These are phyloP conservation scores for Melanostoma mellinum DNA, from an alignment of 2,888 invertebrate genomes.

Conservation along the genomic window DNA sequence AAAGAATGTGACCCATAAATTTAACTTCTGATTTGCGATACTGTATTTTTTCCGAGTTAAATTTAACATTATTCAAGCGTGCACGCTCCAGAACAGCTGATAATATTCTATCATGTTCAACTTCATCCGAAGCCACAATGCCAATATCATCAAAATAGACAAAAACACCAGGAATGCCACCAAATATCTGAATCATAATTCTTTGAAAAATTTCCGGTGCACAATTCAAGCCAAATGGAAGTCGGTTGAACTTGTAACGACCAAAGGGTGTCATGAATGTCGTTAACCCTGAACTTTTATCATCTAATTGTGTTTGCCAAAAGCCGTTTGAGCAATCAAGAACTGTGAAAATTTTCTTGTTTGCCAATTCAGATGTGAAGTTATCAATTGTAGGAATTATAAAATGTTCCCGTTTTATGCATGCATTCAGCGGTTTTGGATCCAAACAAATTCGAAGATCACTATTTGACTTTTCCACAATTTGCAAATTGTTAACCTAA, in stretches of 20 bases:
- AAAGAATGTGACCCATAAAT: slow-evolving; percentile 75
- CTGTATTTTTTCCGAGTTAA: slow-evolving; percentile 61
- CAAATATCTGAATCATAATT: slow-evolving; percentile 76
- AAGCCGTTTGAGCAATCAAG: slow-evolving; percentile 29
- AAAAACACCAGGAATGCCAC: slow-evolving; percentile 76
- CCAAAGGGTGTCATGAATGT: slow-evolving; percentile 51
- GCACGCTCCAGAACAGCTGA: slow-evolving; percentile 34
- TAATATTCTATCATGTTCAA: slow-evolving; percentile 64
- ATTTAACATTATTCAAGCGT: no score
- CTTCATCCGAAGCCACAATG: slow-evolving; percentile 66
- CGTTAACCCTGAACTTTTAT: slow-evolving; percentile 64
- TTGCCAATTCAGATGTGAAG: slow-evolving; percentile 57
- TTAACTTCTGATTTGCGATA: slow-evolving; percentile 70
- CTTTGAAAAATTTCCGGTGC: no score
- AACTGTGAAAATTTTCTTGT: slow-evolving; percentile 9
- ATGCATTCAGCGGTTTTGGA: slow-evolving; percentile 69
- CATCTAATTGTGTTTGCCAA: slow-evolving; percentile 69
- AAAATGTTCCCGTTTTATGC: slow-evolving; percentile 74
- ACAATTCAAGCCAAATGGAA: slow-evolving; percentile 59
- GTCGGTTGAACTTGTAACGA: slow-evolving; percentile 9
- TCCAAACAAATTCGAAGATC: no score
- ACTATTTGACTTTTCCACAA: no score
- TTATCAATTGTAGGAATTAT: slow-evolving; percentile 75
- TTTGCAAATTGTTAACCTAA: no score
- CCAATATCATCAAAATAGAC: slow-evolving; percentile 78